Conservation (phyloP, 2,113 vertebrate genomes). For the Mobula birostris region DNA sequence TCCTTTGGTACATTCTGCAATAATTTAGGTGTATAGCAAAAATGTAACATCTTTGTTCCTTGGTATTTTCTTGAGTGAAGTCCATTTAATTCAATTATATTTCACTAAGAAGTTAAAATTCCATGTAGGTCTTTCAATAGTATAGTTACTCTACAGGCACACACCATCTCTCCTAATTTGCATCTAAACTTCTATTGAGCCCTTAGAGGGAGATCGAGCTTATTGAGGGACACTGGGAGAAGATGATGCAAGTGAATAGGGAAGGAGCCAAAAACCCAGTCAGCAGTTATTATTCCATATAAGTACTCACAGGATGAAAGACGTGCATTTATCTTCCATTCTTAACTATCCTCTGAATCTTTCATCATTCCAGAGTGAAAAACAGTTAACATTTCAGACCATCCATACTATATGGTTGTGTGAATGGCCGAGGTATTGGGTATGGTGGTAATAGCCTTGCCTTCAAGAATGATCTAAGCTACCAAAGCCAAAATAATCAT, state of each 20-base stretch:
- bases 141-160: background rate
- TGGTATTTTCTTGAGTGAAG: background rate
- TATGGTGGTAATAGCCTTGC: too few relatives aligned
- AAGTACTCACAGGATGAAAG: too few relatives aligned
- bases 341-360: too few relatives aligned
- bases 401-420: too few relatives aligned
- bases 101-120: background rate
- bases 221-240: background rate
- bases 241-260: background rate
- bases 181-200: background rate
- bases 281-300: too few relatives aligned
- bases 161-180: background rate
- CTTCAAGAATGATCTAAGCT: too few relatives aligned
- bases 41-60: background rate
- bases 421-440: too few relatives aligned
- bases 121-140: background rate
- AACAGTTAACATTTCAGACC: too few relatives aligned
- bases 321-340: too few relatives aligned
- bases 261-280: background rate
- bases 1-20: background rate
- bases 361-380: too few relatives aligned
- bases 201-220: background rate
- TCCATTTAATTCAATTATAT: background rate
- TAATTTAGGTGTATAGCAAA: background rate
- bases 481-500: background rate